Evolutionary conservation across 2,797 vertebrate species (phyloP).

Genomic region (Parauchenoglanis punctatus): DNA sequence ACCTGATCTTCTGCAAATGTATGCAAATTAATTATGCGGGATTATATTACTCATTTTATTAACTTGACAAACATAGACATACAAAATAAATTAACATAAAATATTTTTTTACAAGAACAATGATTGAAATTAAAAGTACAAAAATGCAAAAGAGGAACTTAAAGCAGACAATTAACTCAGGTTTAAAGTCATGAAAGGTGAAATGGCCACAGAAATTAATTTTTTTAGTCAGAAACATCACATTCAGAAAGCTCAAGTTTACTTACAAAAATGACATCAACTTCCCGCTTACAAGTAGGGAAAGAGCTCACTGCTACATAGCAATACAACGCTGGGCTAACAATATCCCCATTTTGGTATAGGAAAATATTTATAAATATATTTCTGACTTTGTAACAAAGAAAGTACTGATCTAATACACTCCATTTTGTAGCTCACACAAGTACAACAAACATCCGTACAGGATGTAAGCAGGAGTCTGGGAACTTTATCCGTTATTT

Average conservation of each 20-base stretch:
- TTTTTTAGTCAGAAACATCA: conserved; percentile 22
- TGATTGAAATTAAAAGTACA: conserved; percentile 64
- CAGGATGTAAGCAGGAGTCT: conserved; percentile 10
- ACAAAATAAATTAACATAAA: conserved; percentile 63
- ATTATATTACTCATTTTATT: conserved; percentile 33
- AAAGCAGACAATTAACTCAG: conserved; percentile 42
- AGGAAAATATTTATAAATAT: conserved; percentile 74
- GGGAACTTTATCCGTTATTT: conserved; percentile 15
- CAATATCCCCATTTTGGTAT: conserved; percentile 55
- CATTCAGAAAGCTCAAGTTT: conserved; percentile 25
- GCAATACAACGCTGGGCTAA: conserved; percentile 46
- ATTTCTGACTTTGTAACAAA: conserved; percentile 72
- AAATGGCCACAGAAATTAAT: conserved; percentile 41
- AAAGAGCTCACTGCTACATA: conserved; percentile 49
- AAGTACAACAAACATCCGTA: conserved; percentile 22
- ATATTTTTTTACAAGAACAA: conserved; percentile 47
- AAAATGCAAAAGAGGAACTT: conserved; percentile 70
- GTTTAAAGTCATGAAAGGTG: conserved; percentile 33
- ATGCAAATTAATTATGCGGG: background rate
- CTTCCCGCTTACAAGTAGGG: conserved; percentile 28
- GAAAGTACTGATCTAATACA: conserved; percentile 25
- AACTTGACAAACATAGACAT: conserved; percentile 35
- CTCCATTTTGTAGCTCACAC: conserved; percentile 9
- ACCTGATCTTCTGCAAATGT: background rate
- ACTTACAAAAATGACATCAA: conserved; percentile 8